Percentiles rank a stretch among this genome's conserved stretches.
Evolutionary conservation across 1,140 invertebrate genomes (phyloP).

Genomic region (Harlomillsia oculata): DNA sequence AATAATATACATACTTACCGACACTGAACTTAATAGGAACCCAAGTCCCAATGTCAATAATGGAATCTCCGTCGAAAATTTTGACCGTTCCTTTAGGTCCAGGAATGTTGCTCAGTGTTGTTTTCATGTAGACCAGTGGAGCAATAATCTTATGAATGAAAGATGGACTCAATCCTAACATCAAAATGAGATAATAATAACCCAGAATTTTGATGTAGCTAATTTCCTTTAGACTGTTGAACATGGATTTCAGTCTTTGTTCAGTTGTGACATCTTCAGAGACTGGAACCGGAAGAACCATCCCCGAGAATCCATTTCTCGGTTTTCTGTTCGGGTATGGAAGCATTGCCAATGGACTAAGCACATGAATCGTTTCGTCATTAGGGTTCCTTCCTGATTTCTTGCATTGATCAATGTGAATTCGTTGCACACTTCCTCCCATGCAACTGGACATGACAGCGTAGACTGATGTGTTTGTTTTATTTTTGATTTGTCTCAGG

Average conservation of each 20-base stretch:
- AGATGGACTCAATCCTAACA: conserved; percentile 18
- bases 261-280: conserved; percentile 1
- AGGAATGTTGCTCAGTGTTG: conserved; percentile 26
- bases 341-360: conserved; percentile 23
- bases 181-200: conserved; percentile 20
- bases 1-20: conserved; percentile 20
- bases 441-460: conserved; percentile 24
- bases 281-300: conserved; percentile 19
- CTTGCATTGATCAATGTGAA: too few relatives aligned
- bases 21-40: conserved; percentile 21
- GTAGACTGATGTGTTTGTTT: conserved; percentile 22
- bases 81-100: conserved; percentile 27
- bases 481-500: conserved; percentile 24
- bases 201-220: conserved; percentile 1
- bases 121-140: conserved; percentile 8
- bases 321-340: conserved; percentile 23
- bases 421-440: conserved; percentile 19
- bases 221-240: neutral
- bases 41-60: conserved; percentile 28
- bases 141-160: conserved; percentile 8
- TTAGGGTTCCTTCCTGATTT: conserved; percentile 1
- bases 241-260: conserved; percentile 13
- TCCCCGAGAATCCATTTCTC: conserved; percentile 24
- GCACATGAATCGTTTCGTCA: conserved; percentile 18
- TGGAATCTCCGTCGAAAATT: conserved; percentile 23